Evolutionary conservation across 2,888 invertebrate species (phyloP).

Genomic region (Auanema sp.): DNA sequence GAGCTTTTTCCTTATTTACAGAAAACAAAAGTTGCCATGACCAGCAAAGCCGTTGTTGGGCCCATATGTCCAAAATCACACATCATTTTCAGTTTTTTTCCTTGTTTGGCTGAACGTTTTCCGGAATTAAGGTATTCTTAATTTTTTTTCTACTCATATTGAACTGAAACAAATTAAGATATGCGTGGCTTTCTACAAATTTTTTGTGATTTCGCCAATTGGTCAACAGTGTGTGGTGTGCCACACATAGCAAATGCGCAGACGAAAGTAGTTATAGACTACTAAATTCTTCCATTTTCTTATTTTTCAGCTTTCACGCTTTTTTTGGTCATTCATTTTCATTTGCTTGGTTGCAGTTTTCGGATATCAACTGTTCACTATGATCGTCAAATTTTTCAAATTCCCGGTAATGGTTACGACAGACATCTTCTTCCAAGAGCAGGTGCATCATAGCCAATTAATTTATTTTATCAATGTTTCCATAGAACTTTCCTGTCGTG

Average conservation of each 20-base stretch:
- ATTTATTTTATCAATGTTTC: not conserved
- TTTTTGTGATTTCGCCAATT: constrained; percentile 47
- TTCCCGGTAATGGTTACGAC: constrained; percentile 39
- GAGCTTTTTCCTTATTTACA: no score
- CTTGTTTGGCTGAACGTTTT: no score
- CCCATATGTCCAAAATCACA: no score
- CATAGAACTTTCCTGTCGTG: constrained; percentile 41
- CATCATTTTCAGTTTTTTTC: no score
- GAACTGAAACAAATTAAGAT: no score
- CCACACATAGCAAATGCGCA: constrained; percentile 44
- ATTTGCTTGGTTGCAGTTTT: constrained; percentile 30
- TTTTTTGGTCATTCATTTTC: constrained; percentile 43
- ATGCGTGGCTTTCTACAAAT: constrained; percentile 10
- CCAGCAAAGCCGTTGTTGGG: no score
- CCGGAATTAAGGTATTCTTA: no score
- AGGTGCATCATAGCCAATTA: constrained; percentile 13
- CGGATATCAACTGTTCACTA: constrained; percentile 36
- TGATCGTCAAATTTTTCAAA: constrained; percentile 38
- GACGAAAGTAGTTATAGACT: constrained; percentile 24
- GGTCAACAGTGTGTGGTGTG: constrained; percentile 45
- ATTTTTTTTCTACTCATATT: no score
- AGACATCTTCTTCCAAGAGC: constrained; percentile 34
- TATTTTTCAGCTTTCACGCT: constrained; percentile 30
- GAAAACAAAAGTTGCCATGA: no score
- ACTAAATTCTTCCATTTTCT: not conserved